Evolutionary conservation across 2,888 invertebrate species (phyloP).

Genomic region (Spatulosminthurus flaviceps): DNA sequence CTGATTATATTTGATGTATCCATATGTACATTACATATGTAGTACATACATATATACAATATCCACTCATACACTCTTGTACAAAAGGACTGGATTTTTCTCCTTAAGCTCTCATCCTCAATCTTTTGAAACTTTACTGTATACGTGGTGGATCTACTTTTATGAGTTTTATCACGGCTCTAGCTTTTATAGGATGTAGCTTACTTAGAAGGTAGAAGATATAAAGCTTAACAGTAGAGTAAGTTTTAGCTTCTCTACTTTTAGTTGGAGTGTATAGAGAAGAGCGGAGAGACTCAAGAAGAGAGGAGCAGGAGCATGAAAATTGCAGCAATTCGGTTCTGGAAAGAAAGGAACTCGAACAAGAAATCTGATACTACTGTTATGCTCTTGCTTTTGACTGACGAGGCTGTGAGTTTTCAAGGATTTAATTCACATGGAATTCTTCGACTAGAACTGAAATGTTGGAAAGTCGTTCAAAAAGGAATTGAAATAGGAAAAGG

Average conservation of each 20-base stretch:
- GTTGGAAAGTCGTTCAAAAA: background rate
- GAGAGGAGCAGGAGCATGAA: too few species aligned
- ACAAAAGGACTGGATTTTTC: too few species aligned
- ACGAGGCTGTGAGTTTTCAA: background rate
- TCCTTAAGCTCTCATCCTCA: background rate
- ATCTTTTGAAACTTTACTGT: background rate
- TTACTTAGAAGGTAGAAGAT: too few species aligned
- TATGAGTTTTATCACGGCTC: too few species aligned
- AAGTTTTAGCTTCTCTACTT: background rate
- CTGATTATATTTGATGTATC: background rate
- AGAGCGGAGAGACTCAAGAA: too few species aligned
- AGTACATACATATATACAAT: too few species aligned
- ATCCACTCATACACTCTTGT: too few species aligned
- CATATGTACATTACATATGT: too few species aligned
- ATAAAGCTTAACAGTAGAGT: too few species aligned
- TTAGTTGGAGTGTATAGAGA: background rate
- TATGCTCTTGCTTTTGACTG: conserved; percentile 9
- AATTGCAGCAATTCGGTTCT: conserved; percentile 23
- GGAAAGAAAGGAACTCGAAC: conserved; percentile 23
- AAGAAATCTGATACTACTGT: conserved; percentile 8
- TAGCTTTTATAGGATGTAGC: too few species aligned
- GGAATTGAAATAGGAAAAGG: background rate
- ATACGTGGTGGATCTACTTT: too few species aligned
- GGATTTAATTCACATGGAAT: conserved; percentile 6
- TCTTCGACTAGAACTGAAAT: conserved; percentile 8